Conservation (phyloP, 2,888 invertebrate species). For the Helobdella robusta region DNA sequence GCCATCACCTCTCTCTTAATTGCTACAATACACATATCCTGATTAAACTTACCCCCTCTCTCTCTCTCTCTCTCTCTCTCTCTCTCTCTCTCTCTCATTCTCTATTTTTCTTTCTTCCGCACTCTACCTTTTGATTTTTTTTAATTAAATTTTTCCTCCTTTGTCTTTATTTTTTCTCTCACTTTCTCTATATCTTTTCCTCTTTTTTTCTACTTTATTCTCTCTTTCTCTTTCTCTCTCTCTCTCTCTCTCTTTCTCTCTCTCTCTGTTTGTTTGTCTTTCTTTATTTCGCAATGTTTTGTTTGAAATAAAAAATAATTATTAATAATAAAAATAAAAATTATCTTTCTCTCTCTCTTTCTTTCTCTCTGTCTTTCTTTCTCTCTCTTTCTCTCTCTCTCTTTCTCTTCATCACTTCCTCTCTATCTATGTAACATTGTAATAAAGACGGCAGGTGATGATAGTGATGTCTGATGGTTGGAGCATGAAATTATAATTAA, state of each 20-base stretch:
- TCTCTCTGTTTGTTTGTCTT: neutral
- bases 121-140: neutral
- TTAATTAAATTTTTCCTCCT: neutral
- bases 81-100: neutral
- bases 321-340: no score
- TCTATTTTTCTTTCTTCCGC: neutral
- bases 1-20: neutral
- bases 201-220: neutral
- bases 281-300: no score
- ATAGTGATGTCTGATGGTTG: no score
- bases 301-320: no score
- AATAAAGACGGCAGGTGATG: no score
- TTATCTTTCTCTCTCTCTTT: neutral
- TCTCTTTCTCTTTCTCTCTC: neutral
- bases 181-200: neutral
- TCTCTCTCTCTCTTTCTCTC: no score
- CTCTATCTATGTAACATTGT: no score
- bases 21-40: neutral
- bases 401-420: slow-evolving; percentile 5
- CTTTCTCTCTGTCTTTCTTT: neutral
- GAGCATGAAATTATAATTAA: no score
- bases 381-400: neutral
- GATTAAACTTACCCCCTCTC: neutral
- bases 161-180: neutral
- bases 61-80: neutral